phyloP scores from a whole-genome alignment of 2,888 invertebrate species.

The Agriopis marginaria region DNA sequence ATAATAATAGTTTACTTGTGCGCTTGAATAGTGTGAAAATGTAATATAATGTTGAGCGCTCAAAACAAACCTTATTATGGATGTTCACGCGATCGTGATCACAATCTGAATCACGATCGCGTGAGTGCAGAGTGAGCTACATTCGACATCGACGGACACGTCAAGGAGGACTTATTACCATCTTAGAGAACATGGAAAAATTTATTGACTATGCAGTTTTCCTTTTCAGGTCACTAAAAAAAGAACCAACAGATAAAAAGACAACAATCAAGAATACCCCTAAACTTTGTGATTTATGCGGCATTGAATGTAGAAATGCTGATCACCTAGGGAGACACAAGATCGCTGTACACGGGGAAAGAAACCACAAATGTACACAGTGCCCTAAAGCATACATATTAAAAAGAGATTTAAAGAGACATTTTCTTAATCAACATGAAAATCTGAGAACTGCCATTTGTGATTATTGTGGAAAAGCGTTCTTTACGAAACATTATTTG shows the following conservation, averaged over 20 bases:
- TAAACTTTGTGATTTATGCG: slow-evolving; percentile 12
- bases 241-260: slow-evolving; percentile 2
- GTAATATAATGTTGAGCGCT: no score
- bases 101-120: no score
- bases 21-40: no score
- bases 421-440: slow-evolving; percentile 7
- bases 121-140: no score
- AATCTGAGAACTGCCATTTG: slow-evolving; percentile 8
- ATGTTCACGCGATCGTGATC: no score
- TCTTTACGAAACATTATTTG: not conserved
- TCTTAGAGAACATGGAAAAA: not conserved
- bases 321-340: not conserved
- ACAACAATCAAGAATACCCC: not conserved
- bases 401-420: not conserved
- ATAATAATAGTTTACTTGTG: no score
- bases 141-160: no score
- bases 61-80: no score
- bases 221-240: slow-evolving; percentile 2
- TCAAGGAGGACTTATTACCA: no score
- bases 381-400: slow-evolving; percentile 10
- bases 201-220: not conserved
- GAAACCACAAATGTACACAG: slow-evolving; percentile 9
- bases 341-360: not conserved
- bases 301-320: not conserved
- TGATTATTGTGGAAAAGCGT: slow-evolving; percentile 14